These are phyloP conservation scores for Rhodeus uyekii DNA, from an alignment of 2,797 vertebrate genomes.

Conservation along the genomic window DNA sequence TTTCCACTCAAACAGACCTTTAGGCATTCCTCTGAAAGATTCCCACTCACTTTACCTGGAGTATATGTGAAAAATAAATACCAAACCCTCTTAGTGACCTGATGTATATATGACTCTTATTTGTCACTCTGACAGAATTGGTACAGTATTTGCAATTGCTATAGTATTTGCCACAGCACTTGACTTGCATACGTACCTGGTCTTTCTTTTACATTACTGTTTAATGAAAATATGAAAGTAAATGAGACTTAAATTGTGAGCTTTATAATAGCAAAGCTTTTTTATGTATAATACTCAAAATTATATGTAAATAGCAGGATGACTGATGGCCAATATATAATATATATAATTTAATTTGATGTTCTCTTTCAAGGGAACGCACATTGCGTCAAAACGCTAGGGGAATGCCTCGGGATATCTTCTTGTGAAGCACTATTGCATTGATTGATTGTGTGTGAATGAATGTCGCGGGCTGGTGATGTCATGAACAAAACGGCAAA, in stretches of 20 bases:
- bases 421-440: too few relatives aligned
- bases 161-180: background rate
- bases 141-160: conserved; percentile 3
- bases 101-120: conserved; percentile 19
- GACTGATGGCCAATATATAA: too few relatives aligned
- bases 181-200: conserved; percentile 1
- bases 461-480: too few relatives aligned
- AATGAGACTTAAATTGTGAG: background rate
- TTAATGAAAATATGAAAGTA: background rate
- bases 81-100: conserved; percentile 26
- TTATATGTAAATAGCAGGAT: background rate
- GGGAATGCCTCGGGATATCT: too few relatives aligned
- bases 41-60: conserved; percentile 12
- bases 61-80: conserved; percentile 37
- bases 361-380: too few relatives aligned
- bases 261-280: background rate
- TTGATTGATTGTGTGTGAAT: too few relatives aligned
- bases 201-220: background rate
- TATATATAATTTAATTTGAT: background rate
- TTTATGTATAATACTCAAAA: background rate
- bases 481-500: too few relatives aligned
- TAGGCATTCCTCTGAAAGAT: conserved; percentile 32
- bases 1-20: conserved; percentile 27
- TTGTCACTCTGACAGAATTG: conserved; percentile 35
- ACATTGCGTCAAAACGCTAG: too few relatives aligned